These are phyloP conservation scores for Schizothorax lantsangensis DNA, from an alignment of 2,797 vertebrate species.

Conservation along the genomic window DNA sequence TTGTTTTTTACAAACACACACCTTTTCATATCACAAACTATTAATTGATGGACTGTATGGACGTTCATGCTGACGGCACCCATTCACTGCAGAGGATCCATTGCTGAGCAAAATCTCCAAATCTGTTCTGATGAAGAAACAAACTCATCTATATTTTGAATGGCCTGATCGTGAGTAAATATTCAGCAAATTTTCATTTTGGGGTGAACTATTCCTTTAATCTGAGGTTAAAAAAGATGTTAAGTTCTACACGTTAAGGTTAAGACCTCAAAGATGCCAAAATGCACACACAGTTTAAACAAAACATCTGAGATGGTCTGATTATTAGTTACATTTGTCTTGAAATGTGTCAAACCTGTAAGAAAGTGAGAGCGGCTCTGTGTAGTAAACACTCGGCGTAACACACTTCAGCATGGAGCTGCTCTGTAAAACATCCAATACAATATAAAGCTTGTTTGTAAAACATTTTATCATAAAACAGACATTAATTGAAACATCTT, in stretches of 20 bases:
- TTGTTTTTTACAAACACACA: neutral
- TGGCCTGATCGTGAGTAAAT: neutral
- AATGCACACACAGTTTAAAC: neutral
- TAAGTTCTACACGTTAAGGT: neutral
- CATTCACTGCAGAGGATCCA: neutral
- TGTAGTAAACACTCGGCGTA: slow-evolving; percentile 87
- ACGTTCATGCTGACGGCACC: too few species aligned
- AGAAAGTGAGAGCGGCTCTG: slow-evolving; percentile 85
- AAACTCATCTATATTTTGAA: neutral
- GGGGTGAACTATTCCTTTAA: neutral
- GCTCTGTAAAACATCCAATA: slow-evolving; percentile 71
- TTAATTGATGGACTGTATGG: neutral
- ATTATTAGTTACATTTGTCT: neutral
- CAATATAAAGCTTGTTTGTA: slow-evolving; percentile 15
- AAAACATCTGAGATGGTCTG: neutral
- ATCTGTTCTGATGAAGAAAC: neutral
- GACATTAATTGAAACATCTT: neutral
- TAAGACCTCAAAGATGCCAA: neutral
- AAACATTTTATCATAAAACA: neutral
- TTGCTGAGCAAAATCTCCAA: neutral
- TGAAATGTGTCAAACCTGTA: slow-evolving; percentile 77
- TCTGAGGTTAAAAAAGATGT: neutral
- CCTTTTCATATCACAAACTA: neutral
- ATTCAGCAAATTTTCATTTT: neutral
- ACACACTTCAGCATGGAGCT: slow-evolving; percentile 87